Percentiles rank a stretch among this genome's conserved stretches.
These are phyloP conservation scores for Mugil cephalus DNA, from an alignment of 2,113 vertebrate species.

Conservation along the genomic window DNA sequence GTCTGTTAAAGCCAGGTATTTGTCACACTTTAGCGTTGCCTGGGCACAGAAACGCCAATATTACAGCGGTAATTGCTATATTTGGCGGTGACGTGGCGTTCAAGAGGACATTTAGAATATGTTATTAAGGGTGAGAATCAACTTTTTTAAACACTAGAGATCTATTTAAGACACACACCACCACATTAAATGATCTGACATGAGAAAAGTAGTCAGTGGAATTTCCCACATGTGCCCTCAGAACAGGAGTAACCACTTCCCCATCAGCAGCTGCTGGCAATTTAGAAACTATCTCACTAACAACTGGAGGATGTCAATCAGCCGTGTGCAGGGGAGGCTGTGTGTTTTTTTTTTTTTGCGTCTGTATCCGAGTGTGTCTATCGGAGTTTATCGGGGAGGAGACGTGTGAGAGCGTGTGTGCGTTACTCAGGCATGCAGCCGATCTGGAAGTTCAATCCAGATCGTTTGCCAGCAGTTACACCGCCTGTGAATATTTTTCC, in stretches of 20 bases:
- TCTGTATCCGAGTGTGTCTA: slow-evolving; percentile 18
- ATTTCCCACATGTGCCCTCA: slow-evolving; percentile 4
- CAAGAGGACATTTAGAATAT: not conserved
- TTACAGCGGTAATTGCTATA: slow-evolving; percentile 26
- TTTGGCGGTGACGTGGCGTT: not conserved
- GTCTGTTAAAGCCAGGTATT: slow-evolving; percentile 33
- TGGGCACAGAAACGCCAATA: slow-evolving; percentile 13
- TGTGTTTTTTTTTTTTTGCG: slow-evolving; percentile 15
- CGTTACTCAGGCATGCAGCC: slow-evolving; percentile 17
- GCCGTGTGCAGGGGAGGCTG: not conserved
- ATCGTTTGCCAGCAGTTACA: slow-evolving; percentile 31
- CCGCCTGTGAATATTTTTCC: too few species aligned
- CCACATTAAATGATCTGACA: not conserved
- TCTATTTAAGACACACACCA: not conserved
- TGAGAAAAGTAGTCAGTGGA: not conserved
- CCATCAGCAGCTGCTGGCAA: not conserved
- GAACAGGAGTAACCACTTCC: not conserved
- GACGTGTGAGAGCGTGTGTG: not conserved
- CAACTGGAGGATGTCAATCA: slow-evolving; percentile 32
- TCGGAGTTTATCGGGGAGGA: not conserved
- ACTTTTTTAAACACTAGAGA: not conserved
- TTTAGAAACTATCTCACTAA: not conserved
- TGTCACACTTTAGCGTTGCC: slow-evolving; percentile 45
- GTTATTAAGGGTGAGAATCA: slow-evolving; percentile 4
- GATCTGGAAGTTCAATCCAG: slow-evolving; percentile 4